These are phyloP conservation scores for Trididemnum clinides DNA, from an alignment of 23 tunicate species.

Conservation along the genomic window DNA sequence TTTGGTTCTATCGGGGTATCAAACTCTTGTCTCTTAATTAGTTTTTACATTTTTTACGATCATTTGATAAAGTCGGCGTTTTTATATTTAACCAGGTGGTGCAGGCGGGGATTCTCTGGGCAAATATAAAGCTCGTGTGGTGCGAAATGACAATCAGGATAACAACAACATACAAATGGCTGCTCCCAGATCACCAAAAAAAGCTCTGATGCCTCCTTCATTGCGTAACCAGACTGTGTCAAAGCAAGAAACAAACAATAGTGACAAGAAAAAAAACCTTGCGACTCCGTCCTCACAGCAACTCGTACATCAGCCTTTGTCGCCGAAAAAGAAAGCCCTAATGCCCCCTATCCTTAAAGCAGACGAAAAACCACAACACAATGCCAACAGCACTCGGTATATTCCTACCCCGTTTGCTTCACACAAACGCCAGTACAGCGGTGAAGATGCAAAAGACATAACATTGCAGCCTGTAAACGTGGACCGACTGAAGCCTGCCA, in stretches of 20 bases:
- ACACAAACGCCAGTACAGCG: neutral
- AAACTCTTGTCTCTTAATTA: too few relatives aligned
- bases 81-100: too few relatives aligned
- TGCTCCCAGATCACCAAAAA: constrained; percentile 1
- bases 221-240: neutral
- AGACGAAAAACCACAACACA: neutral
- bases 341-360: constrained; percentile 34
- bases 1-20: too few relatives aligned
- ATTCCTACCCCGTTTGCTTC: neutral
- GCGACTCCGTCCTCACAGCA: neutral
- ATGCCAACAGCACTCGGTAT: neutral
- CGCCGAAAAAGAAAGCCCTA: constrained; percentile 43
- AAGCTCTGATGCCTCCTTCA: constrained; percentile 5
- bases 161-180: neutral
- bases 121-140: too few relatives aligned
- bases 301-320: neutral
- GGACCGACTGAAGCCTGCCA: neutral
- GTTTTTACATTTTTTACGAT: too few relatives aligned
- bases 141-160: neutral
- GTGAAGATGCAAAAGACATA: neutral
- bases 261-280: neutral
- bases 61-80: too few relatives aligned
- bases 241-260: neutral
- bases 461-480: neutral
- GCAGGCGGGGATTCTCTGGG: too few relatives aligned